Evolutionary conservation across 2,888 invertebrate genomes (phyloP).

Genomic region (Nephrotoma flavescens): DNA sequence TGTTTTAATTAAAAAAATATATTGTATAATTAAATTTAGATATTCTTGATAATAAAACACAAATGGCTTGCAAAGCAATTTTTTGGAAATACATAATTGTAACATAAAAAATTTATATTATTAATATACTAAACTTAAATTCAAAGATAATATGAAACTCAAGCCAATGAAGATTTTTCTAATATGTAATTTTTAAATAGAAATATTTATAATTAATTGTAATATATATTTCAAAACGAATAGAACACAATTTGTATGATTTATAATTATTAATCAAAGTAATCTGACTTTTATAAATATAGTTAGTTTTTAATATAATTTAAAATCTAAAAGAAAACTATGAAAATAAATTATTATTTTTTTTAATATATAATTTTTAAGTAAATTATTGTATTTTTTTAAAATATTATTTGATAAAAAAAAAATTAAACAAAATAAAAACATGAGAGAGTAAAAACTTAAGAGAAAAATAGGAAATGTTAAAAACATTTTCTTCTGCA

Average conservation of each 20-base stretch:
- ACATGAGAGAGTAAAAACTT: background rate
- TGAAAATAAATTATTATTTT: background rate
- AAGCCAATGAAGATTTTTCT: slow-evolving; percentile 2
- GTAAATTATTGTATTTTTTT: background rate
- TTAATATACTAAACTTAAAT: background rate
- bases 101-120: background rate
- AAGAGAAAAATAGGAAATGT: background rate
- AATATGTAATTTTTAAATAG: background rate
- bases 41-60: background rate
- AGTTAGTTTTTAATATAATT: background rate
- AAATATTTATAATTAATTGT: background rate
- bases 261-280: background rate
- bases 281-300: background rate
- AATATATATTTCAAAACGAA: background rate
- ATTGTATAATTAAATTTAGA: background rate
- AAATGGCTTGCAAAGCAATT: background rate
- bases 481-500: background rate
- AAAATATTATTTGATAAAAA: background rate
- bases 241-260: background rate
- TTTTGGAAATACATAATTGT: background rate
- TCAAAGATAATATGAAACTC: slow-evolving; percentile 2
- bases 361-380: background rate
- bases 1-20: background rate
- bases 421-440: background rate
- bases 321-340: background rate